phyloP scores from a whole-genome alignment of 2,113 vertebrate species.

The Grantiella picta region DNA sequence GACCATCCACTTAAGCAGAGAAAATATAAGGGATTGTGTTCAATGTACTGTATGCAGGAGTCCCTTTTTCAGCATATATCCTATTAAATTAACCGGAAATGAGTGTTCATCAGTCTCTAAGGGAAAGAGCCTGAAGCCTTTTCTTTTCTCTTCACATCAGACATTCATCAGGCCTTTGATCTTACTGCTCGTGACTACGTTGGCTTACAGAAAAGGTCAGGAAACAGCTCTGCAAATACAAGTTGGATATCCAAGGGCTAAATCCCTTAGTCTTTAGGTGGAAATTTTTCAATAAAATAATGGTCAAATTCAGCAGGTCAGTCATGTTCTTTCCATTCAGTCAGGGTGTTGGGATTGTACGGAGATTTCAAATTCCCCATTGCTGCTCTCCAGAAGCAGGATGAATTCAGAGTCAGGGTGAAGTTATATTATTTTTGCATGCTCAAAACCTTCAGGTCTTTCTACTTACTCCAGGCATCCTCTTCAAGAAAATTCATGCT shows the following conservation, averaged over 20 bases:
- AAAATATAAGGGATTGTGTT: conserved; percentile 12
- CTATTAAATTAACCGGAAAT: conserved; percentile 60
- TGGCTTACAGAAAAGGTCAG: conserved; percentile 36
- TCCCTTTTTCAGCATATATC: conserved; percentile 37
- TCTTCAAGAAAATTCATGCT: not conserved
- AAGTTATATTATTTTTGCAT: not conserved
- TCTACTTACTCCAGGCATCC: not conserved
- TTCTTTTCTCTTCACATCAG: conserved; percentile 46
- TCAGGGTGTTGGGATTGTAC: not conserved
- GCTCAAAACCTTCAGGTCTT: not conserved
- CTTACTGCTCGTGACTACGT: not conserved
- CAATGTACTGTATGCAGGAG: conserved; percentile 22
- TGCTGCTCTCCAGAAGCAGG: not conserved
- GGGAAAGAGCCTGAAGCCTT: conserved; percentile 21
- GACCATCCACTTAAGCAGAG: not conserved
- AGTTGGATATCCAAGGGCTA: not conserved
- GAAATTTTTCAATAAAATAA: conserved; percentile 1
- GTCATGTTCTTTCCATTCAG: not conserved
- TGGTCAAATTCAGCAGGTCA: not conserved
- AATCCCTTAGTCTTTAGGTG: not conserved
- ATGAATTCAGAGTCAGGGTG: not conserved
- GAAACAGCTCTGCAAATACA: not conserved
- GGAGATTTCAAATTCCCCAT: not conserved
- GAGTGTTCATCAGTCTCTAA: conserved; percentile 19
- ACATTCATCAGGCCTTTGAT: conserved; percentile 48